Evolutionary conservation across 2,888 invertebrate species (phyloP).

Genomic region (Nephrotoma guestfalica): DNA sequence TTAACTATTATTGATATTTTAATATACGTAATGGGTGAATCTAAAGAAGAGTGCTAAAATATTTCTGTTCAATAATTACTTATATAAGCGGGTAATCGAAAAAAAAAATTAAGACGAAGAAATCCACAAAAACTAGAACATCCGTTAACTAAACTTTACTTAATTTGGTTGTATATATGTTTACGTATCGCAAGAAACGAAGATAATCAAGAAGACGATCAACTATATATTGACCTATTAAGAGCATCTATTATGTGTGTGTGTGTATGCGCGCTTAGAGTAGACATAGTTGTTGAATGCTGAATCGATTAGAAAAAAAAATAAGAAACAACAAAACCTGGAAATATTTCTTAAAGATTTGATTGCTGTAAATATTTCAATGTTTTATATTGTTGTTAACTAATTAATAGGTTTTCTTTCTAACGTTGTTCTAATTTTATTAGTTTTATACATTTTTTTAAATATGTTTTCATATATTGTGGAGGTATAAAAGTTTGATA

Average conservation of each 20-base stretch:
- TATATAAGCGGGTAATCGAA: background rate
- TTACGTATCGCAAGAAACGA: background rate
- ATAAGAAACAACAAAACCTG: background rate
- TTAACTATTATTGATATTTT: background rate
- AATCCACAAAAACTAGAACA: background rate
- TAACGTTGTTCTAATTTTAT: background rate
- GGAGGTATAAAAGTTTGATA: background rate
- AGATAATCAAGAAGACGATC: background rate
- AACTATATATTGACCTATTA: background rate
- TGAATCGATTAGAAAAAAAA: background rate
- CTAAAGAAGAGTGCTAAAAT: background rate
- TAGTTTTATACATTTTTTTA: background rate
- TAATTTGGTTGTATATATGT: background rate
- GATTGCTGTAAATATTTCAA: background rate
- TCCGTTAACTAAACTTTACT: background rate
- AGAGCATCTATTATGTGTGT: background rate
- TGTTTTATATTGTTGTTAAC: background rate
- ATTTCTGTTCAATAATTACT: background rate
- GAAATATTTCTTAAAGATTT: background rate
- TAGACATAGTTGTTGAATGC: background rate
- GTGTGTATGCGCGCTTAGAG: background rate
- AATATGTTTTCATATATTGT: background rate
- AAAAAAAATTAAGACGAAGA: background rate
- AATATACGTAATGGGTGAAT: background rate
- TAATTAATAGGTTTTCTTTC: background rate